Evolutionary conservation across 2,113 vertebrate genomes (phyloP).

Genomic region (Paraplagusia blochii): DNA sequence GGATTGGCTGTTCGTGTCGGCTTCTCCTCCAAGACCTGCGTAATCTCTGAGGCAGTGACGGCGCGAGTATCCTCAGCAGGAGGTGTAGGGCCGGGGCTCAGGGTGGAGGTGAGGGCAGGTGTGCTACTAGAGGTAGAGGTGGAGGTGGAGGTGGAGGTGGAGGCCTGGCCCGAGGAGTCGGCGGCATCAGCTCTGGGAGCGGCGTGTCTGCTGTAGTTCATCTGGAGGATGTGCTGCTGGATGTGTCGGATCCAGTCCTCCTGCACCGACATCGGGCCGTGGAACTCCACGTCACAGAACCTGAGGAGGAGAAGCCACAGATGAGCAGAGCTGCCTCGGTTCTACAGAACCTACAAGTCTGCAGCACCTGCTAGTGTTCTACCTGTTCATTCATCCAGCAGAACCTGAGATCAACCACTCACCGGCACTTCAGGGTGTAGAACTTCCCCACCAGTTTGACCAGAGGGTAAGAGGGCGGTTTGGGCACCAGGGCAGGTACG

Average conservation of each 20-base stretch:
- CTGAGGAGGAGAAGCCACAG: conserved; percentile 53
- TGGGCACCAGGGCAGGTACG: conserved; percentile 88
- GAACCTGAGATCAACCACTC: conserved; percentile 33
- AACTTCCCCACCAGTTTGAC: conserved; percentile 94
- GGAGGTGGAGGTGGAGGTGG: conserved; percentile 45
- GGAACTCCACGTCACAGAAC: conserved; percentile 96
- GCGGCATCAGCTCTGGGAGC: conserved; percentile 52
- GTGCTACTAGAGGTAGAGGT: conserved; percentile 49
- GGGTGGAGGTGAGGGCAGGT: conserved; percentile 26
- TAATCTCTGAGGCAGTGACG: conserved; percentile 53
- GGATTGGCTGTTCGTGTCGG: conserved; percentile 39
- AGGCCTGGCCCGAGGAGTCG: conserved; percentile 25
- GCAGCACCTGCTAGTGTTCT: no score
- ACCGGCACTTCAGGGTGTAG: conserved; percentile 98
- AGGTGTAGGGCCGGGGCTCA: conserved; percentile 34
- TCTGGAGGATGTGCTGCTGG: conserved; percentile 93
- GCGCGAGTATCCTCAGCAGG: conserved; percentile 22
- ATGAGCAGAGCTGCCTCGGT: no score
- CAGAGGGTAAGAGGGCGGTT: conserved; percentile 87
- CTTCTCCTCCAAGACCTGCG: conserved; percentile 53
- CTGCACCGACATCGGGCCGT: conserved; percentile 92
- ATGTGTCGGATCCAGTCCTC: conserved; percentile 96
- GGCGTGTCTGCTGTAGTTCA: conserved; percentile 87
- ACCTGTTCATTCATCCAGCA: no score
- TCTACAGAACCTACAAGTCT: no score